These are phyloP conservation scores for Bettongia penicillata DNA, from an alignment of 2,113 vertebrate species.

Conservation along the genomic window DNA sequence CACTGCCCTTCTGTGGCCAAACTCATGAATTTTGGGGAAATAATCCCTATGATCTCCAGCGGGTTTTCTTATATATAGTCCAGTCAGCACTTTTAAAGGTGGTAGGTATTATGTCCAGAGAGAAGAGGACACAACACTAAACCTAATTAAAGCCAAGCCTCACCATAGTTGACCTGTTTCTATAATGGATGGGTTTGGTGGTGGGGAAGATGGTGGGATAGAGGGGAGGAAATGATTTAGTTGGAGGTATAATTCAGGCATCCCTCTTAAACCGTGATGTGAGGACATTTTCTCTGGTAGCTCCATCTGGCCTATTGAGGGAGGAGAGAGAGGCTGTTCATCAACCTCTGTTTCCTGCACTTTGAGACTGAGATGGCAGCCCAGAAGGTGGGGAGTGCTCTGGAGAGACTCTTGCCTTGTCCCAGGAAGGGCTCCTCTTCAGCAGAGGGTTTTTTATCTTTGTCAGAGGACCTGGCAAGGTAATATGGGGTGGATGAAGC, in stretches of 20 bases:
- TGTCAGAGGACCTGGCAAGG: conserved; percentile 29
- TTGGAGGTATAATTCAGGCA: not conserved
- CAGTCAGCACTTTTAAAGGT: conserved; percentile 2
- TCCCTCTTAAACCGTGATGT: not conserved
- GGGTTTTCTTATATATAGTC: not conserved
- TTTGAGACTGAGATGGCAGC: conserved; percentile 13
- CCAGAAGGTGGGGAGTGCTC: not conserved
- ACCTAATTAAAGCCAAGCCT: not conserved
- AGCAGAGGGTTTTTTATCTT: not conserved
- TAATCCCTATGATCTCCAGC: not conserved
- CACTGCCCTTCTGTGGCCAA: conserved; percentile 1
- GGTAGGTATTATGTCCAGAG: not conserved
- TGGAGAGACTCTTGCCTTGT: conserved; percentile 30
- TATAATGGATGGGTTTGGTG: not conserved
- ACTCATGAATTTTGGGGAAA: conserved; percentile 41
- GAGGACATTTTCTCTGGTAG: conserved; percentile 11
- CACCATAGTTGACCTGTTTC: not conserved
- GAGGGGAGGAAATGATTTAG: not conserved
- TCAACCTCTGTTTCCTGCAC: not conserved
- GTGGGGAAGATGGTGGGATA: not conserved
- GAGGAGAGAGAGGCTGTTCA: not conserved
- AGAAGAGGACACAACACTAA: not conserved
- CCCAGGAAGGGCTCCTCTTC: not conserved
- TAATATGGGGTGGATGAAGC: not conserved
- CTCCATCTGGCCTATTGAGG: not conserved